A percentile compares a stretch with the other conserved stretches of the same genome.
These are phyloP conservation scores for Cardinalis cardinalis DNA, from an alignment of 2,113 vertebrate genomes.

Conservation along the genomic window DNA sequence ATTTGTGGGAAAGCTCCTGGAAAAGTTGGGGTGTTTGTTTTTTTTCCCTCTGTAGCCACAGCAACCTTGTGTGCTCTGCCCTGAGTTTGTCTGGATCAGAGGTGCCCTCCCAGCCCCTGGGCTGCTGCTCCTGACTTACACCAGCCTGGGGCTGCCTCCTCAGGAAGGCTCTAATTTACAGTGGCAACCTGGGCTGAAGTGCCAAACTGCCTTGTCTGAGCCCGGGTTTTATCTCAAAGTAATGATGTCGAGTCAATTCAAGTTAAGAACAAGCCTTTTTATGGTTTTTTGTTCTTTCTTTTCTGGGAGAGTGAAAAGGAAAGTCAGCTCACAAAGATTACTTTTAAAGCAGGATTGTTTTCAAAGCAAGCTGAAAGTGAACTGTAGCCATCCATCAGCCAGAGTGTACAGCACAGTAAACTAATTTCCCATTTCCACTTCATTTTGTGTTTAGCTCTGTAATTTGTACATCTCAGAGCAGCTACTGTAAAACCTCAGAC, in stretches of 20 bases:
- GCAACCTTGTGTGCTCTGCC: neutral
- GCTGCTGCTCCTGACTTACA: neutral
- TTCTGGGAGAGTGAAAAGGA: neutral
- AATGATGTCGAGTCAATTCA: neutral
- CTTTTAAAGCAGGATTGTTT: conserved; percentile 14
- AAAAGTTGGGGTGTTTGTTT: neutral
- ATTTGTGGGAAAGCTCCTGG: neutral
- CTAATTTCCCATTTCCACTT: conserved; percentile 43
- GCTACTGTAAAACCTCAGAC: conserved; percentile 30
- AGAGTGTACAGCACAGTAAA: neutral
- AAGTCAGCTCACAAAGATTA: neutral
- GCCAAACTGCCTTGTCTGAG: neutral
- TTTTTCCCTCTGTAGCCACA: neutral
- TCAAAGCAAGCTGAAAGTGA: neutral
- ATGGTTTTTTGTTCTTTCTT: neutral
- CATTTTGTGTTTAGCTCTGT: conserved; percentile 3
- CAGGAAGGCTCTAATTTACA: neutral
- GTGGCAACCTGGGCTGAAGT: neutral
- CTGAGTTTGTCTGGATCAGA: neutral
- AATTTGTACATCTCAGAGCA: conserved; percentile 32
- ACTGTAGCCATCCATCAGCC: conserved; percentile 2
- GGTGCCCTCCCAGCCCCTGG: neutral
- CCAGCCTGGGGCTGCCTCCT: neutral
- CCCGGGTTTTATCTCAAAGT: neutral
- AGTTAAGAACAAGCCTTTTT: neutral